Percentiles rank a stretch among this genome's conserved stretches.
Evolutionary conservation across 1,140 invertebrate species (phyloP).

Genomic region (Brachionus rotundiformis): DNA sequence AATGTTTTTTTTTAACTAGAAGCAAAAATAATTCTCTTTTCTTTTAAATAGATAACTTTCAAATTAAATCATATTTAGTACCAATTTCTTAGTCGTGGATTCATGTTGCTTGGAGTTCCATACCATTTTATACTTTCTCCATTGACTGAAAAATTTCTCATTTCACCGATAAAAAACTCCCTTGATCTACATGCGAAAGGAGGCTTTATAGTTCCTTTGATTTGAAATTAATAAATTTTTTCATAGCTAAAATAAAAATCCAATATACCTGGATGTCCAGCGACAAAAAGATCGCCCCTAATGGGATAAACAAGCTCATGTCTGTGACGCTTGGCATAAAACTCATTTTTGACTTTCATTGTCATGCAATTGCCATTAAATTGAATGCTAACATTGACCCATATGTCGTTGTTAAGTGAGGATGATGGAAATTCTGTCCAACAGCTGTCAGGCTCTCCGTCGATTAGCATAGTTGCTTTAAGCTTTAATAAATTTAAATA

Average conservation of each 20-base stretch:
- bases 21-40: constrained; percentile 11
- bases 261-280: constrained; percentile 37
- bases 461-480: constrained; percentile 45
- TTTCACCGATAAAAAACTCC: constrained; percentile 43
- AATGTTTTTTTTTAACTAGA: constrained; percentile 25
- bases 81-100: constrained; percentile 46
- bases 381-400: constrained; percentile 30
- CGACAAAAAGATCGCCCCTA: constrained; percentile 41
- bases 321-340: constrained; percentile 1
- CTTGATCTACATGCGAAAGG: constrained; percentile 42
- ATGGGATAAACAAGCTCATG: constrained; percentile 33
- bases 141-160: constrained; percentile 51
- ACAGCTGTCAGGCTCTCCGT: constrained; percentile 44
- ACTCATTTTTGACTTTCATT: constrained; percentile 47
- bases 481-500: constrained; percentile 6
- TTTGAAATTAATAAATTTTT: neutral
- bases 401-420: neutral
- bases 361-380: constrained; percentile 25
- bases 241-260: neutral
- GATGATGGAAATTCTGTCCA: constrained; percentile 49
- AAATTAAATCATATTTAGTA: neutral
- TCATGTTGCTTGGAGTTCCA: neutral
- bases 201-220: constrained; percentile 12
- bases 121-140: constrained; percentile 50
- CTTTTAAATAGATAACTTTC: neutral